These are phyloP conservation scores for Pogonognathellus flavescens DNA, from an alignment of 1,140 invertebrate genomes.

Conservation along the genomic window DNA sequence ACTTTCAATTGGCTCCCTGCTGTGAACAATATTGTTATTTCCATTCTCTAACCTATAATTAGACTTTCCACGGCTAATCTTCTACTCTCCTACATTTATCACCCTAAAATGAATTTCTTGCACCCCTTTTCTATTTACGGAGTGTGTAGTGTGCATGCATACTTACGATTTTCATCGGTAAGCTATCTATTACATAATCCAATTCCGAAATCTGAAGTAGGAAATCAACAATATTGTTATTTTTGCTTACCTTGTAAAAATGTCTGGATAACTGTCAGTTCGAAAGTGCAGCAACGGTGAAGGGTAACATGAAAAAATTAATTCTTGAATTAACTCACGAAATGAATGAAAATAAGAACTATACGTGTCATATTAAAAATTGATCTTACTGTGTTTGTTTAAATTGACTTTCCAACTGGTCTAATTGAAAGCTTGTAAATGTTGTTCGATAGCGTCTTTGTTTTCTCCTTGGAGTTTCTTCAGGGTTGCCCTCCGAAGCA, in stretches of 20 bases:
- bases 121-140: neutral
- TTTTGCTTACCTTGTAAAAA: slow-evolving; percentile 89
- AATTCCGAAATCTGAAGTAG: no score
- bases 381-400: slow-evolving; percentile 81
- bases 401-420: slow-evolving; percentile 97
- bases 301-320: neutral
- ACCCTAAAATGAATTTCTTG: slow-evolving; percentile 24
- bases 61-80: slow-evolving; percentile 38
- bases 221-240: no score
- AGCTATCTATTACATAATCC: no score
- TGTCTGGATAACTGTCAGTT: slow-evolving; percentile 79
- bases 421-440: slow-evolving; percentile 94
- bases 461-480: slow-evolving; percentile 90
- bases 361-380: neutral
- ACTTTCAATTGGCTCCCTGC: slow-evolving; percentile 8
- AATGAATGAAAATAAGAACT: neutral
- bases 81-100: slow-evolving; percentile 13
- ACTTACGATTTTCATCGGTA: no score
- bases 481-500: slow-evolving; percentile 82
- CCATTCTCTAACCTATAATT: slow-evolving; percentile 32
- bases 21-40: slow-evolving; percentile 39
- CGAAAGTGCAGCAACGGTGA: neutral
- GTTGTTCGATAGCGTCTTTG: slow-evolving; percentile 92
- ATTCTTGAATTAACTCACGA: neutral
- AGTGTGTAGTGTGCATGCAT: no score